Conservation (phyloP, 2,113 vertebrate species). For the Halcyon malimbica region DNA sequence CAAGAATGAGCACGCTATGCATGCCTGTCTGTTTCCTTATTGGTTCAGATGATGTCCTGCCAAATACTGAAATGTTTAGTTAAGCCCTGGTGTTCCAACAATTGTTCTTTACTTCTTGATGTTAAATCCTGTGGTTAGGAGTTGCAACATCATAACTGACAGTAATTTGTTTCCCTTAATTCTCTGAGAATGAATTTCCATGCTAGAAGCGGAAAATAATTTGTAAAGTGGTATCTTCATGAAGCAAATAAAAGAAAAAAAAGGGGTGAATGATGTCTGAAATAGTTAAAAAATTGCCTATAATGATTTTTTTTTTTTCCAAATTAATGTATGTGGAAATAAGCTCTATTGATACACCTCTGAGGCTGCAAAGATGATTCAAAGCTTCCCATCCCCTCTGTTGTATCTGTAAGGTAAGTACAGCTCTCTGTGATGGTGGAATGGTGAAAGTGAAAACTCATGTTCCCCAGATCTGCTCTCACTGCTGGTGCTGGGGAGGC, state of each 20-base stretch:
- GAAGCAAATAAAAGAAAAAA: neutral
- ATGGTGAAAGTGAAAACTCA: neutral
- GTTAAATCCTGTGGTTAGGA: conserved; percentile 25
- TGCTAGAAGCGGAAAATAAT: neutral
- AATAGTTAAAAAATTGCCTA: neutral
- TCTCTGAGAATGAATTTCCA: conserved; percentile 3
- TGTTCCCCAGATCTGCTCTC: neutral
- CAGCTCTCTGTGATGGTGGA: neutral
- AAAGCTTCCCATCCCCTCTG: neutral
- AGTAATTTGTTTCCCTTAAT: conserved; percentile 50
- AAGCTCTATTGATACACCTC: neutral
- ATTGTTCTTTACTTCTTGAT: conserved; percentile 48
- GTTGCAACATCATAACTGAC: conserved; percentile 33
- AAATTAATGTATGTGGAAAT: neutral
- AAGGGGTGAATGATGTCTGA: neutral
- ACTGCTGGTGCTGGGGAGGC: neutral
- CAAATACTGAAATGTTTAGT: conserved; percentile 32
- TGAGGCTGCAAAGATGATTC: neutral
- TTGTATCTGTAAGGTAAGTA: neutral
- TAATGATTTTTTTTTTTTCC: neutral
- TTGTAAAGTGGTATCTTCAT: neutral
- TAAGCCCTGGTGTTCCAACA: conserved; percentile 40
- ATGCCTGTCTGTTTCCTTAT: neutral
- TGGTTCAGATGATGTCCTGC: neutral
- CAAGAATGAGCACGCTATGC: neutral